Base-by-base conservation (phyloP, 2,888 invertebrate species). In the Epirrhoe tristata region DNA sequence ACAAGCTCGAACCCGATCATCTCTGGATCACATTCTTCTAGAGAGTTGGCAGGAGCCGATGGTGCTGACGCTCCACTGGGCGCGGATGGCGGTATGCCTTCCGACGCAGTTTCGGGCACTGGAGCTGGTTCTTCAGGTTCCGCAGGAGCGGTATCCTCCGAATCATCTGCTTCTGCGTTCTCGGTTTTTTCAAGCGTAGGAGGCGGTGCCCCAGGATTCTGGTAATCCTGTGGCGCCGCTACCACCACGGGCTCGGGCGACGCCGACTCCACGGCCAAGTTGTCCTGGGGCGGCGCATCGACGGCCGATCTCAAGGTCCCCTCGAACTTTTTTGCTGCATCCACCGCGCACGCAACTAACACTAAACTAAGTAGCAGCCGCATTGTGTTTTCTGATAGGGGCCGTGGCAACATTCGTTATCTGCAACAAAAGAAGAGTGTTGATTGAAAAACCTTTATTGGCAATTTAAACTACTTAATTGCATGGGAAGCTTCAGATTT, bases 1-100 rank as follows among this genome's bases (percentile, higher is more conserved):
- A 98, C 96, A 84, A 98, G 95, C 93, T 98, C 98, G 89, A 98
- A 98, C 76, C 97, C 97, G 79, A 97, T 95, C 96, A 97, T 97
- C 90, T 97, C 97, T 58, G 97, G 95, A 89, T 97, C 97, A 87
- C 97, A 97, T 89, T 97, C 97, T 82, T 97, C 97, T 55, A 93
- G 85, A 51, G 94, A 93, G 73, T 94, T 91, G 1, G 94, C 93
- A n/a, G 94, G 93, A 58, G 94, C 94, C 46, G 94, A 94, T 53
- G 94, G 93, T 1, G 93, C 94, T 6, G 93, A 93, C 24, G 84
- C 87, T 51, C 93, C 91, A 72, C 93, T 93, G 6, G 93, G 93
- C 50, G 93, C 94, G 34, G 93, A 93, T 10, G 93, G 93, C 68
- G 91, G 90, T n/a, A 90, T 83, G 6, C 86, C 91, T 61, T 88